A percentile compares a stretch with the other conserved stretches of the same genome.
Conservation (phyloP, 2,888 invertebrate genomes). For the Erebia palarica region DNA sequence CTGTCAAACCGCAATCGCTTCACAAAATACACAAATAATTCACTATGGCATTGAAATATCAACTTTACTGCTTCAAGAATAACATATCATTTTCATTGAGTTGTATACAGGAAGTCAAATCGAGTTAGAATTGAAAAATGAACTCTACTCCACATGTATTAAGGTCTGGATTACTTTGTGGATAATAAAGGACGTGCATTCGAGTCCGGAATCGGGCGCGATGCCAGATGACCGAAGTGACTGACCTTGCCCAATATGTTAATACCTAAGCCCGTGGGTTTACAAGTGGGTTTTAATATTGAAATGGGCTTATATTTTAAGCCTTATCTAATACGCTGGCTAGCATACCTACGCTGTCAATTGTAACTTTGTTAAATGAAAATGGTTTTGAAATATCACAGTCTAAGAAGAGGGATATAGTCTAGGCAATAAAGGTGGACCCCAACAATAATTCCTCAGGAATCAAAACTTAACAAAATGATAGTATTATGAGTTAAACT, state of each 20-base stretch:
- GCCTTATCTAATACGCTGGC: conserved; percentile 5
- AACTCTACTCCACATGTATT: conserved; percentile 27
- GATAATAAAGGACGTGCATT: conserved; percentile 32
- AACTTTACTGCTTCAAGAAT: conserved; percentile 30
- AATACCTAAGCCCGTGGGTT: conserved; percentile 34
- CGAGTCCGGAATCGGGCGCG: conserved; percentile 42
- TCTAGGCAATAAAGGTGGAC: too few relatives aligned
- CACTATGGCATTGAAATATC: conserved; percentile 40
- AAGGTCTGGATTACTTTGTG: conserved; percentile 38
- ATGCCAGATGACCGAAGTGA: conserved; percentile 44
- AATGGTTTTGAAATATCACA: too few relatives aligned
- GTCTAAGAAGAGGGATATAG: too few relatives aligned
- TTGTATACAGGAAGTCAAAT: conserved; percentile 25
- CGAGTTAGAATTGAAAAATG: conserved; percentile 41
- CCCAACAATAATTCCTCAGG: too few relatives aligned
- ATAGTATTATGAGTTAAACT: too few relatives aligned
- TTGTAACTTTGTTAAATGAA: background rate
- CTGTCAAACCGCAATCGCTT: conserved; percentile 13
- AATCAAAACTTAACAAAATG: too few relatives aligned
- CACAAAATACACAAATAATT: conserved; percentile 5
- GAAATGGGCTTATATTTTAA: conserved; percentile 18
- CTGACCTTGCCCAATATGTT: conserved; percentile 49
- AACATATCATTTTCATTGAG: conserved; percentile 39
- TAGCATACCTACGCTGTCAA: background rate
- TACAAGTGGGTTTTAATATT: conserved; percentile 24